Conservation (phyloP, 2,888 invertebrate genomes). For the Fissipunctia ypsillon region DNA sequence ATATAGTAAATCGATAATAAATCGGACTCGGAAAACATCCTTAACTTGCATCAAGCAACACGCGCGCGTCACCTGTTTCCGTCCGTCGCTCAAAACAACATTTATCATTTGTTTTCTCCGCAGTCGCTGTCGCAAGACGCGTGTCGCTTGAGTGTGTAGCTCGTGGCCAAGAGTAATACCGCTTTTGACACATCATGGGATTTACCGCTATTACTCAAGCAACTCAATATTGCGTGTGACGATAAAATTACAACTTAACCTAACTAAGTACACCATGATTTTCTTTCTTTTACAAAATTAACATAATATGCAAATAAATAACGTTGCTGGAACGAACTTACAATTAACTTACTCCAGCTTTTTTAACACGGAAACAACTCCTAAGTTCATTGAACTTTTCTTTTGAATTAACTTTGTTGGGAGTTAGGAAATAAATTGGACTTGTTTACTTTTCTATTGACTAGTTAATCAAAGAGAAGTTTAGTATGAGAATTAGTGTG, state of each 20-base stretch:
- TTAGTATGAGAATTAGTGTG: neutral
- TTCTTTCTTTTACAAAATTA: conserved; percentile 12
- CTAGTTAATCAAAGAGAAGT: neutral
- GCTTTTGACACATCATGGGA: conserved; percentile 16
- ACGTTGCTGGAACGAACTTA: conserved; percentile 7
- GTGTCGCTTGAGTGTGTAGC: neutral
- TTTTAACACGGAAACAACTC: conserved; percentile 14
- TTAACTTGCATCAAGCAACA: too few species aligned
- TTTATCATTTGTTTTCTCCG: neutral
- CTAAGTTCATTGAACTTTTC: conserved; percentile 26
- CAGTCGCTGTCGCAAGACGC: neutral
- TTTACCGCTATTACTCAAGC: conserved; percentile 9
- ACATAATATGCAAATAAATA: conserved; percentile 33
- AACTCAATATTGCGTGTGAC: conserved; percentile 14
- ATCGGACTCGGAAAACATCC: too few species aligned
- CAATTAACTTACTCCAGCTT: conserved; percentile 13
- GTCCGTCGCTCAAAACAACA: too few species aligned
- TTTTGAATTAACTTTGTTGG: neutral
- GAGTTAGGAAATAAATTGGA: conserved; percentile 1
- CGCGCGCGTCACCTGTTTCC: too few species aligned
- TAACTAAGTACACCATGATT: neutral
- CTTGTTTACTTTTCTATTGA: neutral
- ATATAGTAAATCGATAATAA: too few species aligned
- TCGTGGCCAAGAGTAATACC: neutral
- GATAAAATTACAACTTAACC: neutral